These are phyloP conservation scores for Elephantulus edwardii DNA, from an alignment of 2,113 vertebrate species.

Conservation along the genomic window DNA sequence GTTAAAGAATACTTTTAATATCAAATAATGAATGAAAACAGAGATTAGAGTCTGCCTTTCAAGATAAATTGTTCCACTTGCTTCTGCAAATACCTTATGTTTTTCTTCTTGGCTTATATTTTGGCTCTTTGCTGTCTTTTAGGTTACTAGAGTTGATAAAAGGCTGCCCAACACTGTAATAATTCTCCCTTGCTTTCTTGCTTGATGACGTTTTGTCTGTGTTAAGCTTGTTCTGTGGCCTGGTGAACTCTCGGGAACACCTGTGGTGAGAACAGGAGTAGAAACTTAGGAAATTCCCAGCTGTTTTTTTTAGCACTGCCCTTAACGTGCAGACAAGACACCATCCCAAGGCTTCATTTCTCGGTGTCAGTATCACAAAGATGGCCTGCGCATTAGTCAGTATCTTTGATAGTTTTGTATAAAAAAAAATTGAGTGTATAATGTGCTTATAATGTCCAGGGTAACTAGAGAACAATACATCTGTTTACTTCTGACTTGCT, in stretches of 20 bases:
- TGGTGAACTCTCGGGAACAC: not conserved
- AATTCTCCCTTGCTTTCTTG: slow-evolving; percentile 13
- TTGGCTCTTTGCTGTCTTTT: slow-evolving; percentile 8
- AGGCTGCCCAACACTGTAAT: not conserved
- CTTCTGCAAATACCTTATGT: not conserved
- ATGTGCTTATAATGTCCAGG: not conserved
- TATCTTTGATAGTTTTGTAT: not conserved
- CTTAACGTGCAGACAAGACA: not conserved
- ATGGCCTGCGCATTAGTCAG: not conserved
- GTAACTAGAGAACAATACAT: not conserved
- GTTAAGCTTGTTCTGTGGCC: not conserved
- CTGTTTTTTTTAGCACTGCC: not conserved
- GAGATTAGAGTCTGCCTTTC: slow-evolving; percentile 5
- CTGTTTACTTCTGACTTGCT: not conserved
- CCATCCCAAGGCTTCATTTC: not conserved
- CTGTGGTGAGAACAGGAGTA: not conserved
- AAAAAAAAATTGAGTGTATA: not conserved
- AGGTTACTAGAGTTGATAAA: slow-evolving; percentile 26
- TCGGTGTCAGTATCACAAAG: not conserved
- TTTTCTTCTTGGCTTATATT: slow-evolving; percentile 23
- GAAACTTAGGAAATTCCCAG: not conserved
- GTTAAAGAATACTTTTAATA: not conserved
- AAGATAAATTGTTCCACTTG: not conserved
- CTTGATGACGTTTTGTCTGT: not conserved
- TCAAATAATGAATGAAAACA: not conserved